Evolutionary conservation across 2,888 invertebrate species (phyloP).

Genomic region (Liopterus haemorrhoidalis): DNA sequence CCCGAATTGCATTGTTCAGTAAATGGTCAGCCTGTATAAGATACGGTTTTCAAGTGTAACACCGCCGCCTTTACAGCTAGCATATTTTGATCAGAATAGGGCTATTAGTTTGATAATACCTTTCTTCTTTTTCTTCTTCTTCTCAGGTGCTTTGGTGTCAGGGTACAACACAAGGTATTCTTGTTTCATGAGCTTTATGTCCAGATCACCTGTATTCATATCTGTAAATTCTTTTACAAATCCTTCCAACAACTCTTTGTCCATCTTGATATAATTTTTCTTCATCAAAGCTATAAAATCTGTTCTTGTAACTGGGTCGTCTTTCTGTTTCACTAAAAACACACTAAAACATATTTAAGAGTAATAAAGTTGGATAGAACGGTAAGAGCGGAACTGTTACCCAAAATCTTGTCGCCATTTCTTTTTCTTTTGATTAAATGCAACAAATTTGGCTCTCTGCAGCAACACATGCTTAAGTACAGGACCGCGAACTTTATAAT

Average conservation of each 20-base stretch:
- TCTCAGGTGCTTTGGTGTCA: conserved; percentile 40
- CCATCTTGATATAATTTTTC: conserved; percentile 41
- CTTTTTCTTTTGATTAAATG: conserved; percentile 46
- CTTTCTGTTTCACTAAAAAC: conserved; percentile 42
- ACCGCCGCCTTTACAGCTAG: too few species aligned
- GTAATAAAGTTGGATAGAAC: conserved; percentile 20
- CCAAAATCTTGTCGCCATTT: conserved; percentile 46
- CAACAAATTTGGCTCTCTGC: conserved; percentile 47
- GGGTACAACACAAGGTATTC: conserved; percentile 46
- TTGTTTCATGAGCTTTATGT: conserved; percentile 42
- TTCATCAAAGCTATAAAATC: conserved; percentile 39
- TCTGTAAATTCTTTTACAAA: conserved; percentile 41
- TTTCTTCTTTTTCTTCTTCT: conserved; percentile 37
- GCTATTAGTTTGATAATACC: conserved; percentile 14
- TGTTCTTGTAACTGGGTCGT: conserved; percentile 38
- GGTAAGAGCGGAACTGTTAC: conserved; percentile 28
- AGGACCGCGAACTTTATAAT: conserved; percentile 47
- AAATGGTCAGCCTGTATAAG: too few species aligned
- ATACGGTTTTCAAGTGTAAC: too few species aligned
- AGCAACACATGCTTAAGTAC: conserved; percentile 46
- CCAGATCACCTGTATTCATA: conserved; percentile 38
- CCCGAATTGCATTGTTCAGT: too few species aligned
- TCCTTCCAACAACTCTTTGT: conserved; percentile 39
- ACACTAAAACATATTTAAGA: conserved; percentile 36
- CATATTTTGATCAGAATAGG: too few species aligned